Evolutionary conservation across 2,888 invertebrate species (phyloP).

Genomic region (Endomychus coccineus): DNA sequence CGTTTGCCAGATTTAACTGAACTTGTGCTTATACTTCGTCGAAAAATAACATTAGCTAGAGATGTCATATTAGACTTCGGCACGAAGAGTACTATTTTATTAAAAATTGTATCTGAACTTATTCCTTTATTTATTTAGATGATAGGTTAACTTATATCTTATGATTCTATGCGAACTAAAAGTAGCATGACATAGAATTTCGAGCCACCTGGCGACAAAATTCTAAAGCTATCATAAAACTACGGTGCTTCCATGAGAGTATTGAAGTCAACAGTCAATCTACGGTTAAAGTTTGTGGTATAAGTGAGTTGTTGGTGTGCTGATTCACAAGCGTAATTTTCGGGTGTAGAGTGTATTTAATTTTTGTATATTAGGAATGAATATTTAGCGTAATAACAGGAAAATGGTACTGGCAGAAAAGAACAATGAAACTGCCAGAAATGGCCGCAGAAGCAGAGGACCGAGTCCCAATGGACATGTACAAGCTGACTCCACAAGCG

Average conservation of each 20-base stretch:
- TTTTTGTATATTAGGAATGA: neutral
- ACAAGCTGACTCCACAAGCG: constrained; percentile 75
- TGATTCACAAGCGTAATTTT: constrained; percentile 1
- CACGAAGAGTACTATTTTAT: no score
- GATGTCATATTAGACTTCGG: no score
- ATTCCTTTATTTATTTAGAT: no score
- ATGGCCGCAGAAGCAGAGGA: constrained; percentile 83
- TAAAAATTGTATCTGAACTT: no score
- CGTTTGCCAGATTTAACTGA: constrained; percentile 56
- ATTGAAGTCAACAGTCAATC: constrained; percentile 12
- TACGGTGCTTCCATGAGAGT: constrained; percentile 34
- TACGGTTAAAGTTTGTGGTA: no score
- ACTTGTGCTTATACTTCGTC: constrained; percentile 49
- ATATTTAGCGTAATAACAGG: neutral
- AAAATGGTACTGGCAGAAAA: constrained; percentile 85
- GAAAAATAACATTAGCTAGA: constrained; percentile 37
- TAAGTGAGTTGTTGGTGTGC: constrained; percentile 6
- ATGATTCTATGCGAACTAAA: no score
- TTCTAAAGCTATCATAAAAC: constrained; percentile 23
- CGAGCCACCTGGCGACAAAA: neutral
- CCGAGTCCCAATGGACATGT: constrained; percentile 84
- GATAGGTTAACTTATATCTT: no score
- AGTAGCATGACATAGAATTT: no score
- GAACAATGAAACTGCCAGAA: constrained; percentile 73
- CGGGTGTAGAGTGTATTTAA: no score